phyloP scores from a whole-genome alignment of 2,888 invertebrate species.

The Chaetoderma sp. region DNA sequence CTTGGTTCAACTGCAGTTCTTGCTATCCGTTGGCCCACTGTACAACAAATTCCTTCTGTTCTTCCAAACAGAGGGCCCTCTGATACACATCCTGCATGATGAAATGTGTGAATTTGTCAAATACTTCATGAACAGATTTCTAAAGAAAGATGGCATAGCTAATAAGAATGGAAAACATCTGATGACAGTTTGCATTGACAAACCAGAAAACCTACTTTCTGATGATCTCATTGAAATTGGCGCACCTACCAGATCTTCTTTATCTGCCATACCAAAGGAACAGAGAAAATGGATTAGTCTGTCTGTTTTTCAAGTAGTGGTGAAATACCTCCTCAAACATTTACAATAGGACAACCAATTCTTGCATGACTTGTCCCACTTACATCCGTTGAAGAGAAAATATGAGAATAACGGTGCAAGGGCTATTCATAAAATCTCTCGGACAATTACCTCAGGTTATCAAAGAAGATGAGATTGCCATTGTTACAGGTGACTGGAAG shows the following conservation, averaged over 20 bases:
- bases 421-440: too few relatives aligned
- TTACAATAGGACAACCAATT: conserved; percentile 4
- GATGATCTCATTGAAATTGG: neutral
- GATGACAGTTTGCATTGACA: neutral
- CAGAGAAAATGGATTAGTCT: neutral
- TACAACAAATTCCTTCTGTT: neutral
- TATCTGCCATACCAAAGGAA: neutral
- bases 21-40: neutral
- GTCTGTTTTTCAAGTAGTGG: neutral
- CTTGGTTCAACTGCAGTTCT: too few relatives aligned
- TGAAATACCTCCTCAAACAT: neutral
- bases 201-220: neutral
- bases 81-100: neutral
- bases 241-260: neutral
- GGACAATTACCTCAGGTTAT: too few relatives aligned
- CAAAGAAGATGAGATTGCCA: too few relatives aligned
- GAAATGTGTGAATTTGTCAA: neutral
- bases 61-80: neutral
- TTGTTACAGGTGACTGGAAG: too few relatives aligned
- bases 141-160: neutral
- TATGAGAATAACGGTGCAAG: too few relatives aligned
- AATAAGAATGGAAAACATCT: conserved; percentile 1
- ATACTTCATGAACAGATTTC: neutral
- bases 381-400: too few relatives aligned
- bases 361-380: neutral